Evolutionary conservation across 1,140 invertebrate species (phyloP), one percentile per base, ranked within the genome.

Genomic region (Tetraneura akinire): DNA sequence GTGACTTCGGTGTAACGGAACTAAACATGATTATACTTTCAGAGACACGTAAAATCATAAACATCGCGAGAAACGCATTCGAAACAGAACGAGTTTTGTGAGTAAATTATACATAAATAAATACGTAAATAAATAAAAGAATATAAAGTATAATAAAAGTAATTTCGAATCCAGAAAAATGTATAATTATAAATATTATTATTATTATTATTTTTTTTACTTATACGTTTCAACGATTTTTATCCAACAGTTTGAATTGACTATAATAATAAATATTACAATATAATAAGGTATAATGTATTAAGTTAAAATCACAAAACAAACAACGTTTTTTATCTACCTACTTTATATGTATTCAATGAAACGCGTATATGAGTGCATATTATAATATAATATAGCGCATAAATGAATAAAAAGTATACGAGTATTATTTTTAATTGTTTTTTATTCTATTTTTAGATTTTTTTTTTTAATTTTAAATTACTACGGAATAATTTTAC

Each of bases 1-100:
- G 66, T 70, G 66, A 70, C 66, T 70, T 26, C 11, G 42, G 23
- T 21, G 42, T 68, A 47, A 70, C 21, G 13, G 6, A 47, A n/a
- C 18, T 42, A 21, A 1, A 10, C 32, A 14, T 42, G 18, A 13
- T 37, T 13, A n/a, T n/a, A 5, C 29, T 66, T 23, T 10, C 13
- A 26, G 45, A 47, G 21, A 47, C 32, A 11, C 13, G 1, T 23
- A 70, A 45, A 45, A 68, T 68, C 37, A 45, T 47, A 47, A 70
- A 70, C 1, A 16, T 47, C 14, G 23, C 42, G 14, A n/a, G n/a
- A 16, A 13, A 64, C 1, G 23, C 42, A 16, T 70, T 70, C 42
- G 37, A 26, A 47, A 47, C 37, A 11, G 0, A 70, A 49, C 66
- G 11, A 18, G 66, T 70, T 70, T 47, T 23, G 37, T 6, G 11